Base-by-base conservation (phyloP, 2,888 invertebrate species). In the Syritta pipiens region DNA sequence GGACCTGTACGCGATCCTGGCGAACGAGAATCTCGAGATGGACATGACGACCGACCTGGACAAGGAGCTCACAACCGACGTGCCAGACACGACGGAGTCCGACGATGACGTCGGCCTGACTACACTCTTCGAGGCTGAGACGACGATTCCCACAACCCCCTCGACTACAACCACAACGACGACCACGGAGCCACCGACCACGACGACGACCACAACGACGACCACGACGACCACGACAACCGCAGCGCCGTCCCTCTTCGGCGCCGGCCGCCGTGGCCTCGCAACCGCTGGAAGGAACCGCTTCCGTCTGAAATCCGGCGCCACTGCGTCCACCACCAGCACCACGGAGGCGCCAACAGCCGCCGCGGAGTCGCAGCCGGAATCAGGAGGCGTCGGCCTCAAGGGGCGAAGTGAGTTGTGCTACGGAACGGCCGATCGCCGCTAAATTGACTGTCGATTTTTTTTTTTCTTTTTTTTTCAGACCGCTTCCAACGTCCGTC, bases 1-100 rank as follows among this genome's bases (percentile, higher is more conserved):
- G 9, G 96, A 96, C 84, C 89, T 96, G 46, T 96, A 96, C 85
- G 96, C 96, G 0, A 94, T 95, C 83, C 90, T 95, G 51, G 92
- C 92, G 7, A 91, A 92, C 14, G 92, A 92, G 83, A 92, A 92
- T 82, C 88, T 91, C 19, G 93, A 93, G 81, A 92, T 86, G 82
- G 89, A 89, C 24, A 89, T 82, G 24, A 89, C 83, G 51, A 88
- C 89, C 0, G 90, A 90, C 55, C 86, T 59, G 0, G 86, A 86
- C 19, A 82, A 83, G 3, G 85, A 84, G 4, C 81, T 82, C 0
- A 88, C 89, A 0, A 89, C 89, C 0, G 75, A 85, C 1, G 69
- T 83, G 35, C 84, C 88, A 1, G 88, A 89, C n/a, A 83, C 84
- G 4, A 89, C 89, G 6, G 87, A 85, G 57, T 84, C 86, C 1